Percentiles rank a stretch among this genome's conserved stretches.
Evolutionary conservation across 2,888 invertebrate species (phyloP).

Genomic region (Nephrotoma appendiculata): DNA sequence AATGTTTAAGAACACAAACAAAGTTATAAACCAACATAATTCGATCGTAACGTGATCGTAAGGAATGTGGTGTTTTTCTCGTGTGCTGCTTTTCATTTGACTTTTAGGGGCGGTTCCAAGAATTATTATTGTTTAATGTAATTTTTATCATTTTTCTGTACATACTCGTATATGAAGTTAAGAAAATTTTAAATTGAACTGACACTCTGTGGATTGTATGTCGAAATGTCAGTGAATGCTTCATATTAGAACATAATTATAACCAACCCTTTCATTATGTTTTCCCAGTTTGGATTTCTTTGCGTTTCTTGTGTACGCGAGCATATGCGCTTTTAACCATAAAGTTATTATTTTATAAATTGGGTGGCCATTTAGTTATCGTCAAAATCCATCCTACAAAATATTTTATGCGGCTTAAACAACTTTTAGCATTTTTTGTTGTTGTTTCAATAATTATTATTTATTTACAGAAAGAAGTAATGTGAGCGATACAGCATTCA

Average conservation of each 20-base stretch:
- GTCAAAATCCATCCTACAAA: background rate
- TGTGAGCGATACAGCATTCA: too few species aligned
- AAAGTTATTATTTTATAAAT: background rate
- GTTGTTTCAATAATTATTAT: too few species aligned
- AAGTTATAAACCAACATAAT: background rate
- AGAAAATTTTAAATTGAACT: background rate
- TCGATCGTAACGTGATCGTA: background rate
- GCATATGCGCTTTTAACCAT: background rate
- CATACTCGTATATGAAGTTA: background rate
- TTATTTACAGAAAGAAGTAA: too few species aligned
- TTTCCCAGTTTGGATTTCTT: background rate
- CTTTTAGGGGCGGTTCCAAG: background rate
- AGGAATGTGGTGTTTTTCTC: background rate
- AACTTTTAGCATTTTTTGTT: too few species aligned
- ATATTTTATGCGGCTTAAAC: background rate
- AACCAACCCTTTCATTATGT: background rate
- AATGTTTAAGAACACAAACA: background rate
- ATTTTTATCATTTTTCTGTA: background rate
- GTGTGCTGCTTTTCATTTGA: background rate
- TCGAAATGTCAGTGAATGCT: conserved; percentile 1
- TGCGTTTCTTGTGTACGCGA: background rate
- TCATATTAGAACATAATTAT: conserved; percentile 1
- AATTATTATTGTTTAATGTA: background rate
- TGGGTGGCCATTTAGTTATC: background rate
- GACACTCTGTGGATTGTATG: background rate